These are phyloP conservation scores for Melieria crassipennis DNA, from an alignment of 2,888 invertebrate species.

Conservation along the genomic window DNA sequence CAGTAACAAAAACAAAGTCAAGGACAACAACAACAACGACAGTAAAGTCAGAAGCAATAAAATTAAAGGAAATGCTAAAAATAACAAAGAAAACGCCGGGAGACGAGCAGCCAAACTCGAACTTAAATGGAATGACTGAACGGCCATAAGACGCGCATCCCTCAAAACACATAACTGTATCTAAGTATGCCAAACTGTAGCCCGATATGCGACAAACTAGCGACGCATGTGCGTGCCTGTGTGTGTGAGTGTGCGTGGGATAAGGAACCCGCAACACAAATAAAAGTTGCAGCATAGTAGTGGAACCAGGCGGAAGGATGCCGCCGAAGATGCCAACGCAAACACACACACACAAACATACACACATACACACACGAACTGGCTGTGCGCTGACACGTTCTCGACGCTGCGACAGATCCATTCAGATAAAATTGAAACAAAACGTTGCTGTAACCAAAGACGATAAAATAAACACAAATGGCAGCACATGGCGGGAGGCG, in stretches of 20 bases:
- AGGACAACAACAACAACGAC: constrained; percentile 3
- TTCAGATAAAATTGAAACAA: constrained; percentile 23
- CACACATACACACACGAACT: neutral
- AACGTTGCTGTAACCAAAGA: constrained; percentile 29
- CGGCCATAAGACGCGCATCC: too few relatives aligned
- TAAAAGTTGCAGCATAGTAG: neutral
- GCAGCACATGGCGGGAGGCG: neutral
- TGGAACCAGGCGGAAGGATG: neutral
- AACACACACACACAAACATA: neutral
- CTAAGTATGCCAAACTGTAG: neutral
- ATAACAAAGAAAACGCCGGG: constrained; percentile 14
- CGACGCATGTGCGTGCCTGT: neutral
- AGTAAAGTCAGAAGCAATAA: constrained; percentile 30
- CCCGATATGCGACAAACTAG: neutral
- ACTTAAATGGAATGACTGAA: too few relatives aligned
- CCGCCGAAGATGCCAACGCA: neutral
- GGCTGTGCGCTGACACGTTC: constrained; percentile 2
- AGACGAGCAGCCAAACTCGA: too few relatives aligned
- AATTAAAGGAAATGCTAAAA: constrained; percentile 31
- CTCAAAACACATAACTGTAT: too few relatives aligned
- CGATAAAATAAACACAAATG: constrained; percentile 18
- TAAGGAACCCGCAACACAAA: neutral
- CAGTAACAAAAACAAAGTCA: constrained; percentile 20
- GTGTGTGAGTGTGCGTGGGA: neutral
- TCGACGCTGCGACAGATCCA: neutral